A percentile compares a stretch with the other conserved stretches of the same genome.
phyloP scores from a whole-genome alignment of 2,113 vertebrate species.

The Cephalopterus ornatus region DNA sequence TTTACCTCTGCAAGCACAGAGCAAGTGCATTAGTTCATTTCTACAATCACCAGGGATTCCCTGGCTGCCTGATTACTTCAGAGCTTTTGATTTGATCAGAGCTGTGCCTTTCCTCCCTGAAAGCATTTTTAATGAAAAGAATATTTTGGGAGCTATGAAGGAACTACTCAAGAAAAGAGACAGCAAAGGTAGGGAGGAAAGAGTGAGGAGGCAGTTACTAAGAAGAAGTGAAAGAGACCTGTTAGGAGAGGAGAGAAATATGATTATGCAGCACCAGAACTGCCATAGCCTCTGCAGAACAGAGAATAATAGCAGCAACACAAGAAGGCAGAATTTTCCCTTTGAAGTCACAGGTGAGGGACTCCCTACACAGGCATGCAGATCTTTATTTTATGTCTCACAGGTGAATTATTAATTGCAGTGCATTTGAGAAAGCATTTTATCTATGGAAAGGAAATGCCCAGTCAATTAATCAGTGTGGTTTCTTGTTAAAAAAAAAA shows the following conservation, averaged over 20 bases:
- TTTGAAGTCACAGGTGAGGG: neutral
- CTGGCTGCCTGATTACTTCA: neutral
- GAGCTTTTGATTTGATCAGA: neutral
- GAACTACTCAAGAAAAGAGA: neutral
- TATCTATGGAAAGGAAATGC: constrained; percentile 40
- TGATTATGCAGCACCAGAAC: neutral
- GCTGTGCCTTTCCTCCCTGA: neutral
- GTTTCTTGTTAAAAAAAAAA: constrained; percentile 50
- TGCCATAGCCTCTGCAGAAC: neutral
- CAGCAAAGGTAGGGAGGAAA: neutral
- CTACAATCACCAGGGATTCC: neutral
- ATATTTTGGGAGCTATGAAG: neutral
- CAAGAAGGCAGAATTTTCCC: neutral
- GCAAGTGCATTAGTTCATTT: neutral
- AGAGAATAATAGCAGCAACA: neutral
- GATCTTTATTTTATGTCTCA: neutral
- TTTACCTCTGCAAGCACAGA: neutral
- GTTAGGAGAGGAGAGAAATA: neutral
- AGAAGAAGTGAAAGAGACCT: neutral
- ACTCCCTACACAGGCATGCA: neutral
- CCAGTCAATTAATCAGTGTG: constrained; percentile 4
- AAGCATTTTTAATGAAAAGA: neutral
- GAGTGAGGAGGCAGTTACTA: neutral
- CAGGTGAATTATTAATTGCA: constrained; percentile 40
- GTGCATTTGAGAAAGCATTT: constrained; percentile 22